Conservation (phyloP, 2,888 invertebrate species). For the Gnatocerus cornutus region DNA sequence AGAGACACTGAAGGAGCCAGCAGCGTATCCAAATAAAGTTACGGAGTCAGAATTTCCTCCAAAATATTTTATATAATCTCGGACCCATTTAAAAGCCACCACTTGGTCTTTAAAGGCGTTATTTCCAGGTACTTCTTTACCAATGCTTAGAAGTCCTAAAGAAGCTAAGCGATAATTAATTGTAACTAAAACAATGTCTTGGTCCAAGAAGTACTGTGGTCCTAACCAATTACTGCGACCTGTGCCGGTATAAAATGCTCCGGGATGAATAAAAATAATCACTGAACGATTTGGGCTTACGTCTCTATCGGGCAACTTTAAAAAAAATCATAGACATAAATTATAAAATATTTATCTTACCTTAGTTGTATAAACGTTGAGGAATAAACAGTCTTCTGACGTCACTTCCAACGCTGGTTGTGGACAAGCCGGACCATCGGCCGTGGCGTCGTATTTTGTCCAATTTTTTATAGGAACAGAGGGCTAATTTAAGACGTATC, state of each 20-base stretch:
- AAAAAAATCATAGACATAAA: constrained; percentile 32
- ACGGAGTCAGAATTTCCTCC: constrained; percentile 80
- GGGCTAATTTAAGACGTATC: too few species aligned
- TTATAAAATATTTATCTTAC: constrained; percentile 55
- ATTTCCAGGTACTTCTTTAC: constrained; percentile 79
- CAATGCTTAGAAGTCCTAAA: constrained; percentile 74
- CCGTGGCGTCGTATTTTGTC: too few species aligned
- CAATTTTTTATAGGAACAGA: too few species aligned
- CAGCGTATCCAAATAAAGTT: constrained; percentile 77
- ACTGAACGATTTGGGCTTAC: constrained; percentile 73
- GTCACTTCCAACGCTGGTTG: constrained; percentile 63
- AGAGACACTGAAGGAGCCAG: constrained; percentile 70
- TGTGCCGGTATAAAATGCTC: constrained; percentile 77
- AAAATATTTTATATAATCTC: constrained; percentile 78
- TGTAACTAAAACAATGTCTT: constrained; percentile 78
- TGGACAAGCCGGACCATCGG: too few species aligned
- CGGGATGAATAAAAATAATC: constrained; percentile 80
- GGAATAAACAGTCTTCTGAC: constrained; percentile 77
- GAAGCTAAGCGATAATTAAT: constrained; percentile 78
- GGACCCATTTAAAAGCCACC: constrained; percentile 78
- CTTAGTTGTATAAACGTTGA: constrained; percentile 76
- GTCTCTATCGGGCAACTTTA: constrained; percentile 62
- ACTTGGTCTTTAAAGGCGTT: constrained; percentile 83
- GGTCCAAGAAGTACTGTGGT: constrained; percentile 78
- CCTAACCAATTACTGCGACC: constrained; percentile 75